Evolutionary conservation across 2,888 invertebrate genomes (phyloP).

Genomic region (Bellardia pandia): DNA sequence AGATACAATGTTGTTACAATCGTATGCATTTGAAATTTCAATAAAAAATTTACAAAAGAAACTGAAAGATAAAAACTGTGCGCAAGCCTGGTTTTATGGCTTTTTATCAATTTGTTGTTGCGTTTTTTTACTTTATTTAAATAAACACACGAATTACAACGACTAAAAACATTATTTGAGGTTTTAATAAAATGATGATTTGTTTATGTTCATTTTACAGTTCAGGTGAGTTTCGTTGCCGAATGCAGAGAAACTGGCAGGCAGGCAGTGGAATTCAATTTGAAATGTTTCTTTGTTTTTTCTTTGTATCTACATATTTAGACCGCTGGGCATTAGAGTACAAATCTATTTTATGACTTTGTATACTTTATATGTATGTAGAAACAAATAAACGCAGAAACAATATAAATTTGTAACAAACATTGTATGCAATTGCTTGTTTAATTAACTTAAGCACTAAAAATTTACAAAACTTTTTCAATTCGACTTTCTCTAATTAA

Average conservation of each 20-base stretch:
- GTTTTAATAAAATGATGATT: slow-evolving; percentile 43
- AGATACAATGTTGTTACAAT: slow-evolving; percentile 19
- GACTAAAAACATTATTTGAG: slow-evolving; percentile 34
- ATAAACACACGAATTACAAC: slow-evolving; percentile 37
- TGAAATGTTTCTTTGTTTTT: not conserved
- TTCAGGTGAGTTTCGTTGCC: not conserved
- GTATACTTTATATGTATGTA: not conserved
- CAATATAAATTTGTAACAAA: not conserved
- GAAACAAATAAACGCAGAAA: slow-evolving; percentile 18
- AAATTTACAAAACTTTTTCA: slow-evolving; percentile 32
- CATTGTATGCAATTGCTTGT: slow-evolving; percentile 6
- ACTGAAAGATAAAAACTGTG: slow-evolving; percentile 18
- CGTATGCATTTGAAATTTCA: slow-evolving; percentile 2
- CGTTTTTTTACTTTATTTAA: slow-evolving; percentile 7
- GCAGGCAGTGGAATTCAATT: slow-evolving; percentile 18
- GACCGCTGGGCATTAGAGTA: slow-evolving; percentile 30
- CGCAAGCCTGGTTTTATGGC: slow-evolving; percentile 31
- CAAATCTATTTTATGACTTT: slow-evolving; percentile 36
- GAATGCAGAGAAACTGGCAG: not conserved
- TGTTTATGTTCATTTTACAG: slow-evolving; percentile 12
- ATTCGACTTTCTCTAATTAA: slow-evolving; percentile 24
- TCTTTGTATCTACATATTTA: not conserved
- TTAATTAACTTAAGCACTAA: slow-evolving; percentile 43
- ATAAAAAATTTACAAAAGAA: not conserved
- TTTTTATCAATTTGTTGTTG: slow-evolving; percentile 35